These are phyloP conservation scores for Drosophila monieri DNA, from an alignment of 2,888 invertebrate genomes.

Conservation along the genomic window DNA sequence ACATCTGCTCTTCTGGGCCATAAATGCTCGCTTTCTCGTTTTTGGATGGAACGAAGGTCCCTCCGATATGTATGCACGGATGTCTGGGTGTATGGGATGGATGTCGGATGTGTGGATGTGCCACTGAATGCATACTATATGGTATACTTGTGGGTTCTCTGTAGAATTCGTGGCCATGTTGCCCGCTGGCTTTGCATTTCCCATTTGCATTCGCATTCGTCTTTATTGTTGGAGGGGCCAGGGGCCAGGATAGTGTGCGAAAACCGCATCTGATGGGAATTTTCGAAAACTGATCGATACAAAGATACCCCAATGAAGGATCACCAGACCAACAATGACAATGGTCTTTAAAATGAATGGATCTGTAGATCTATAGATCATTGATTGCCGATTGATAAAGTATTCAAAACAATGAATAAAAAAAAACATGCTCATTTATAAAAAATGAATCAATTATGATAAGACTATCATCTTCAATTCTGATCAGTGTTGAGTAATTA, in stretches of 20 bases:
- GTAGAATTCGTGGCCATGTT: slow-evolving; percentile 52
- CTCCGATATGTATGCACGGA: slow-evolving; percentile 1
- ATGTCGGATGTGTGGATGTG: slow-evolving; percentile 6
- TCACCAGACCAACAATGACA: neutral
- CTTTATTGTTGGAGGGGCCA: slow-evolving; percentile 2
- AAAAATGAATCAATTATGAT: no score
- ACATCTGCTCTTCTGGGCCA: slow-evolving; percentile 60
- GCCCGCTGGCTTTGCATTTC: slow-evolving; percentile 60
- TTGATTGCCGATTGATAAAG: no score
- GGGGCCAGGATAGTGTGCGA: neutral
- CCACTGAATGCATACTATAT: slow-evolving; percentile 7
- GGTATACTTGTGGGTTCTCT: slow-evolving; percentile 35
- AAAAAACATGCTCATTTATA: no score
- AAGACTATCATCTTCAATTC: no score
- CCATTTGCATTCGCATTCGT: slow-evolving; percentile 71
- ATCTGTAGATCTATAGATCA: no score
- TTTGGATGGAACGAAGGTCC: slow-evolving; percentile 2
- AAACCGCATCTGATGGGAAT: neutral
- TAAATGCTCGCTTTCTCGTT: slow-evolving; percentile 24
- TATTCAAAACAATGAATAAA: no score
- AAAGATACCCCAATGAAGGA: neutral
- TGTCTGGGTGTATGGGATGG: slow-evolving; percentile 8
- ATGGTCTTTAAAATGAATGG: neutral
- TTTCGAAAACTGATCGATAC: neutral
- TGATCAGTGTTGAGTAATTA: no score